Evolutionary conservation across 2,888 invertebrate species (phyloP).

Genomic region (Parapristionchus giblindavisi): DNA sequence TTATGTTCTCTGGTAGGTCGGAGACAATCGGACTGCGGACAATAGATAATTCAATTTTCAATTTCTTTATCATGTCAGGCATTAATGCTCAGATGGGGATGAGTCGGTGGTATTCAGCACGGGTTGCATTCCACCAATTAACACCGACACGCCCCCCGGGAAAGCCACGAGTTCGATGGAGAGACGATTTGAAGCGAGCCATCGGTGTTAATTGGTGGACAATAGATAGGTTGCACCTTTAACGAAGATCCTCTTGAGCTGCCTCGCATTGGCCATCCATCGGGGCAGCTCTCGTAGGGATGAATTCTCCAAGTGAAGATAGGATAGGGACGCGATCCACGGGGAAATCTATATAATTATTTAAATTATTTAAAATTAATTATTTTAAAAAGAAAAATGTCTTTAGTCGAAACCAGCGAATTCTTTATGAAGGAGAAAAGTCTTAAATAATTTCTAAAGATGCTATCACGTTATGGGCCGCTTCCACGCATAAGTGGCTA

Average conservation of each 20-base stretch:
- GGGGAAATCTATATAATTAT: slow-evolving; percentile 31
- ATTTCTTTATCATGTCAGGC: too few species aligned
- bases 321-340: slow-evolving; percentile 31
- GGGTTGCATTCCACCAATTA: too few species aligned
- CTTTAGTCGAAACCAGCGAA: too few species aligned
- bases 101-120: too few species aligned
- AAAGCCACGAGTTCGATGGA: too few species aligned
- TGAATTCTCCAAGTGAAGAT: slow-evolving; percentile 61
- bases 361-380: background rate
- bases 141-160: too few species aligned
- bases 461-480: too few species aligned
- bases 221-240: background rate
- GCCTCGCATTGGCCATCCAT: slow-evolving; percentile 51
- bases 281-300: slow-evolving; percentile 54
- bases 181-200: background rate
- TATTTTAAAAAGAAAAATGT: background rate
- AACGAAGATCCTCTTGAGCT: slow-evolving; percentile 41
- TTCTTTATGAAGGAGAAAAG: background rate
- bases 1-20: too few species aligned
- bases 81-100: too few species aligned
- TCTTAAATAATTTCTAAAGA: background rate
- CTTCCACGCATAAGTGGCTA: too few species aligned
- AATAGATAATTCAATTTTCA: too few species aligned
- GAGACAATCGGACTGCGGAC: too few species aligned
- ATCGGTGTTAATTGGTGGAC: background rate